Evolutionary conservation across 1,140 invertebrate genomes (phyloP), one percentile per base, ranked within the genome.

Genomic region (Apis laboriosa): DNA sequence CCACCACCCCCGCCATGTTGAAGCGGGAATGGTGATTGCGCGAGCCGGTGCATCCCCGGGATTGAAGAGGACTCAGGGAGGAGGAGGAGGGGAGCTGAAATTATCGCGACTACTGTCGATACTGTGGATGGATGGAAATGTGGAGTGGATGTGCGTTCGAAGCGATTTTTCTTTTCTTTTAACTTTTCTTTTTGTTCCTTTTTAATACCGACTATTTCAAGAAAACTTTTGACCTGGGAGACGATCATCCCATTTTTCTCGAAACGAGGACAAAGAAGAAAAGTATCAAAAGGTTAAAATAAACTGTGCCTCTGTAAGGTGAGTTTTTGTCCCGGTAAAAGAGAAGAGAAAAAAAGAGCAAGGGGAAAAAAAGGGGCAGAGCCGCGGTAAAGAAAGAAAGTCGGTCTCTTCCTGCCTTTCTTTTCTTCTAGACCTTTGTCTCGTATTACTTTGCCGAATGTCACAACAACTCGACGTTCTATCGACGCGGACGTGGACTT

Each of bases 351-450:
- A 43, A 70, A 28, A 51, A 34, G 75, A 64, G 3, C 1, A 49
- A 61, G 19, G 9, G 60, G 8, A 11, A 61, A 12, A 61, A n/a
- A 61, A 21, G 19, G 56, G 19, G 19, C 34, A 19, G 28, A 66
- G 63, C 61, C 34, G 34, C 5, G 34, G 34, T 7, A 43, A 43
- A 34, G 49, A 24, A 13, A 61, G 51, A 15, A 55, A 53, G 51
- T 24, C 24, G 55, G 75, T 55, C 49, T 79, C 56, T 83, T 77
- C 75, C 77, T 55, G 24, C 17, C 58, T 63, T 83, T 58, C 60
- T 72, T 80, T 19, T 28, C 21, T 4, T 1, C 13, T 13, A 56
- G 34, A 51, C 24, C 17, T 63, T 80, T 55, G 55, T 72, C 17
- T 12, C 11, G 15, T 19, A 17, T 21, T 72, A 24, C 49, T 21